Base-by-base conservation (phyloP, 2,888 invertebrate species). In the Phragmatobia fuliginosa region DNA sequence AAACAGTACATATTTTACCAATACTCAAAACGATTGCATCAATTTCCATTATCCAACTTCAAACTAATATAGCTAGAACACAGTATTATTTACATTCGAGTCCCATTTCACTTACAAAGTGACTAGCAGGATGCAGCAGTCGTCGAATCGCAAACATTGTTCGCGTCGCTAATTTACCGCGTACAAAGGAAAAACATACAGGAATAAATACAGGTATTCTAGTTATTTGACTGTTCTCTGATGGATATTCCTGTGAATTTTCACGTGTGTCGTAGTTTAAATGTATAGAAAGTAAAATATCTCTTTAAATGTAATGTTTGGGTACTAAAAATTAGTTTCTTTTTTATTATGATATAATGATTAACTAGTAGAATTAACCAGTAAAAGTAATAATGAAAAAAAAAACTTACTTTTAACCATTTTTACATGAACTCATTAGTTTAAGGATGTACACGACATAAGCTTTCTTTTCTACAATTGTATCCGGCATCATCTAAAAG, bases 171-270 rank as follows among this genome's bases (percentile, higher is more conserved):
- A 87, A 88, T 86, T 87, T 87, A 84, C 78, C 78, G 72, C 71
- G 70, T 75, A 82, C 79, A 84, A 87, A 84, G 85, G 83, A 85
- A 87, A 88, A 89, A 87, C 84, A 85, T 73, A 78, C 76, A 70
- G 77, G 77, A 71, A 78, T 79, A 82, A 84, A 85, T 82, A 81
- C 80, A 83, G 76, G 83, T 83, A 87, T 87, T 84, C 82, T 80
- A 75, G 61, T 74, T 74, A 80, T 79, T 81, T 73, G 76, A 78
- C 78, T 71, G 72, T 66, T 78, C 79, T 74, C 78, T 68, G 70
- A 73, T 72, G 77, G 71, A 73, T 75, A 84, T 86, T 86, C 82
- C 81, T 81, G 81, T 81, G 80, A 84, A 83, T 81, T 83, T 78
- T 63, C 68, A 69, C 71, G 77, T 74, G n/a, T n/a, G n/a, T n/a